phyloP scores from a whole-genome alignment of 2,888 invertebrate genomes.

The Ligdia adustata region DNA sequence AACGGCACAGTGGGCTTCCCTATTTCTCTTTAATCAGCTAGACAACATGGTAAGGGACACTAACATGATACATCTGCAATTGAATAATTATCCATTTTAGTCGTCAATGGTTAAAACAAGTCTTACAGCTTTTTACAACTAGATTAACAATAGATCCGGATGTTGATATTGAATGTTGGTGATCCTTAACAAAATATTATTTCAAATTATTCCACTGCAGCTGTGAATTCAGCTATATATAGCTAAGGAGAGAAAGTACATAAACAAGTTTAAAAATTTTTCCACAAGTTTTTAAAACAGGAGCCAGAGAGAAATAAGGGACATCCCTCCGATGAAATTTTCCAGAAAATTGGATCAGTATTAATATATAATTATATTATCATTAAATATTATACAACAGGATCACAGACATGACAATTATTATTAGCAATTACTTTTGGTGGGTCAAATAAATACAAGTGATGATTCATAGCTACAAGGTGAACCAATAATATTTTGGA shows the following conservation, averaged over 20 bases:
- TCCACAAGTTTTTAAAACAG: constrained; percentile 47
- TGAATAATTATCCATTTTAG: constrained; percentile 78
- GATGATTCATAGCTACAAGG: constrained; percentile 14
- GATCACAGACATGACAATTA: constrained; percentile 26
- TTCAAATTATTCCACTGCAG: constrained; percentile 81
- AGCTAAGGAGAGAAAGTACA: constrained; percentile 75
- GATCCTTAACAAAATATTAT: constrained; percentile 62
- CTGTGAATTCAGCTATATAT: constrained; percentile 72
- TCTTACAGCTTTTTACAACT: constrained; percentile 75
- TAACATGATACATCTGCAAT: constrained; percentile 72
- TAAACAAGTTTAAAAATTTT: constrained; percentile 54
- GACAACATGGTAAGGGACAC: constrained; percentile 63
- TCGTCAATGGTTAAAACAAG: constrained; percentile 84
- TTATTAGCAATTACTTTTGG: constrained; percentile 30
- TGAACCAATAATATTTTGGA: constrained; percentile 16
- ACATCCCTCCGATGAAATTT: constrained; percentile 75
- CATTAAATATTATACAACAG: constrained; percentile 28
- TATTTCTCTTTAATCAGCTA: constrained; percentile 77
- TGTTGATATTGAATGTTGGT: constrained; percentile 62
- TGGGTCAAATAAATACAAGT: constrained; percentile 2
- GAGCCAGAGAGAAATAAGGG: constrained; percentile 77
- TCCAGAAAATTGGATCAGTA: constrained; percentile 68
- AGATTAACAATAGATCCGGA: constrained; percentile 67
- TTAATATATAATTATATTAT: constrained; percentile 26
- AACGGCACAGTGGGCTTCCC: constrained; percentile 51